Conservation (phyloP, 2,888 invertebrate species). For the Nysson spinosus region DNA sequence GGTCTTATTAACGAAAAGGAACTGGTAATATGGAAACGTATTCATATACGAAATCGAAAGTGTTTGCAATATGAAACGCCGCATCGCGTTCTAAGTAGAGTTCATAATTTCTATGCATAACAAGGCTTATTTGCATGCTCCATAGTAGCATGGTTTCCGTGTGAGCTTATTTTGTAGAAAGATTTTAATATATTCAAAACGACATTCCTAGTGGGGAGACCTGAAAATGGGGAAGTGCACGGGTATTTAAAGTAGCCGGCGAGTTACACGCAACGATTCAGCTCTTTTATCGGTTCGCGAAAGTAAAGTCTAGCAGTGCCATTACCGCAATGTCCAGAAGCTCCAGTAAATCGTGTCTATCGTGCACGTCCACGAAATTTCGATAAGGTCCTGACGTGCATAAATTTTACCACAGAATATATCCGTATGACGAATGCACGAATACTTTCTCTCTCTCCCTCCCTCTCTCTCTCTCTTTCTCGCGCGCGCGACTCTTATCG, state of each 20-base stretch:
- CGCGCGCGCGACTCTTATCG: slow-evolving; percentile 52
- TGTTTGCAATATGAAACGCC: no score
- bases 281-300: slow-evolving; percentile 7
- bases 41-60: no score
- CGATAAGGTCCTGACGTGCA: slow-evolving; percentile 47
- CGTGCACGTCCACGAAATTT: slow-evolving; percentile 46
- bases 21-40: no score
- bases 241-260: not conserved
- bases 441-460: slow-evolving; percentile 35
- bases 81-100: no score
- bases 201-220: no score
- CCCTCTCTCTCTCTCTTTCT: slow-evolving; percentile 10
- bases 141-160: no score
- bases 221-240: no score
- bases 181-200: no score
- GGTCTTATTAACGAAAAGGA: no score
- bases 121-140: no score
- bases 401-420: slow-evolving; percentile 43
- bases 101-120: no score
- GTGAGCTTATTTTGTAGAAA: no score
- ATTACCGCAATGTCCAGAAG: slow-evolving; percentile 34
- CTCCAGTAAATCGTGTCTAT: slow-evolving; percentile 48
- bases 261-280: slow-evolving; percentile 21
- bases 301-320: not conserved
- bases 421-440: slow-evolving; percentile 58